A percentile compares a stretch with the other conserved stretches of the same genome.
Conservation (phyloP, 2,113 vertebrate species). For the Eulacestoma nigropectus region DNA sequence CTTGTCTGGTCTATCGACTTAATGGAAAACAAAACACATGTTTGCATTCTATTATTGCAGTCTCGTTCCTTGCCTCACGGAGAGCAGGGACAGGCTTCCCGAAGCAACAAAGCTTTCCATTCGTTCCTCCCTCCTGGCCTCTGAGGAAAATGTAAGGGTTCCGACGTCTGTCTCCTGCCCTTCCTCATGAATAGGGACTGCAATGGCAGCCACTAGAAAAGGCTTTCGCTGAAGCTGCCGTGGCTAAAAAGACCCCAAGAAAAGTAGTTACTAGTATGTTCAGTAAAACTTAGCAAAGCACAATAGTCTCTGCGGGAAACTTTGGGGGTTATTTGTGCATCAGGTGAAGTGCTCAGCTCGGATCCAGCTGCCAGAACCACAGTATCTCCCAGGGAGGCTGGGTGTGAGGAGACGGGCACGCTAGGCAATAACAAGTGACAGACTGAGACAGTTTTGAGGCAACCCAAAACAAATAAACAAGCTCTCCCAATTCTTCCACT, state of each 20-base stretch:
- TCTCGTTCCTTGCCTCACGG: neutral
- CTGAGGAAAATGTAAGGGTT: neutral
- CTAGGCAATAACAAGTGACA: neutral
- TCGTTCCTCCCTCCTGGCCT: neutral
- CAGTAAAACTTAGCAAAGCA: neutral
- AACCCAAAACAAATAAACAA: conserved; percentile 41
- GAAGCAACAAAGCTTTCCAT: neutral
- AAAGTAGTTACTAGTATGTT: neutral
- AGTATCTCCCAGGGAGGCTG: neutral
- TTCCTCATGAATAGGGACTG: neutral
- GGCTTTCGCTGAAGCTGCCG: neutral
- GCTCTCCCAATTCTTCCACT: neutral
- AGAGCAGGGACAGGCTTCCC: neutral
- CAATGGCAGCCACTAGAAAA: neutral
- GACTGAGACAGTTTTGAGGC: neutral
- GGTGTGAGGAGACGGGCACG: neutral
- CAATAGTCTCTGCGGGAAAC: neutral
- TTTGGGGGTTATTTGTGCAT: neutral
- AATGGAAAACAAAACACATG: conserved; percentile 12
- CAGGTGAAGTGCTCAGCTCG: neutral
- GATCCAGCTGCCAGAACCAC: neutral
- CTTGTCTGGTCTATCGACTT: conserved; percentile 35
- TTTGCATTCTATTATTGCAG: neutral
- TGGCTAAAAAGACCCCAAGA: neutral
- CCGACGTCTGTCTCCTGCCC: neutral